Conservation (phyloP, 2,888 invertebrate genomes). For the Agriopis aurantiaria region DNA sequence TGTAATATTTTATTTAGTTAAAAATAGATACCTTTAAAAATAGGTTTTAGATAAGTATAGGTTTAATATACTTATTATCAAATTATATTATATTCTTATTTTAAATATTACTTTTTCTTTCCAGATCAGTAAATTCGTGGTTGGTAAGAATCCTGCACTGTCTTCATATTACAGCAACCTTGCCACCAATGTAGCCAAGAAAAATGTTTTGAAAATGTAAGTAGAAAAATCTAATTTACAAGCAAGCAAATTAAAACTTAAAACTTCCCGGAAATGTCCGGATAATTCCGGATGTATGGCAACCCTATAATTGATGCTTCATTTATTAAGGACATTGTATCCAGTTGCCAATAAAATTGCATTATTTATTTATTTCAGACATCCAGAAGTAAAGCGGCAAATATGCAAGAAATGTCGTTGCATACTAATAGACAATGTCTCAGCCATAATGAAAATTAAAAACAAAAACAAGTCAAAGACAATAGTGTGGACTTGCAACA, state of each 20-base stretch:
- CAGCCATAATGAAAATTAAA: conserved; percentile 81
- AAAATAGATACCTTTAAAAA: no score
- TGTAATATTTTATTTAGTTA: no score
- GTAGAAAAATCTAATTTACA: conserved; percentile 43
- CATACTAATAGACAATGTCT: conserved; percentile 80
- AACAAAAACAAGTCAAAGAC: conserved; percentile 72
- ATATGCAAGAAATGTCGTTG: conserved; percentile 87
- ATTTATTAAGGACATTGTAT: no score
- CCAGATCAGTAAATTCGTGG: conserved; percentile 83
- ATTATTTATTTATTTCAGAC: conserved; percentile 75
- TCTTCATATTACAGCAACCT: conserved; percentile 86
- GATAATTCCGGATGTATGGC: no score
- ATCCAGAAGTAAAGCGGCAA: conserved; percentile 87
- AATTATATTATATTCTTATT: no score
- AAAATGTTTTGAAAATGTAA: conserved; percentile 87
- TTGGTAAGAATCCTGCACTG: conserved; percentile 67
- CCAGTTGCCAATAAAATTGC: no score
- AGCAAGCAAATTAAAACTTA: background rate
- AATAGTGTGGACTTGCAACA: conserved; percentile 80
- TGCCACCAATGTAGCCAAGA: conserved; percentile 85
- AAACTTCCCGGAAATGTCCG: no score
- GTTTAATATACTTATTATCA: no score
- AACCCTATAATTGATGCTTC: no score
- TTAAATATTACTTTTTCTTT: conserved; percentile 41
- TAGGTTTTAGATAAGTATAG: no score